Base-by-base conservation (phyloP, 2,797 vertebrate species). In the Apogon hyalosoma region DNA sequence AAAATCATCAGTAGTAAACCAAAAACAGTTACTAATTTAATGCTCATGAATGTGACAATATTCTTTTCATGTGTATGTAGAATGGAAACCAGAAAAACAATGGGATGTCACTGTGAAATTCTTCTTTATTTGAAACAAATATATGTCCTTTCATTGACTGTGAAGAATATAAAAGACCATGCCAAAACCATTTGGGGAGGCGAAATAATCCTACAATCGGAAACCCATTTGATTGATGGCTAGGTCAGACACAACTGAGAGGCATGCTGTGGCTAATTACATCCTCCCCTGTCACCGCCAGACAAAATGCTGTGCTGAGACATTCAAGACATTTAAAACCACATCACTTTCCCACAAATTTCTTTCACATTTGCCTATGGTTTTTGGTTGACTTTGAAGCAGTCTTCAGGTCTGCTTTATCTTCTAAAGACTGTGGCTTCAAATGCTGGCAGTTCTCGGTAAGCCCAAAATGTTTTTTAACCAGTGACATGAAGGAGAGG, bases 241-340 rank as follows among this genome's bases (percentile, higher is more conserved):
- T 77, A 65, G 80, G 87, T 84, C 83, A 76, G 83, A 84, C 76
- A 66, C 64, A 73, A 79, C 82, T 87, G 80, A 90, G 88, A 92
- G 86, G 73, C 84, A 68, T 76, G 82, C 78, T 80, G 84, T 84
- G 84, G 84, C 80, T 91, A 92, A 93, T 92, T 93, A 90, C 86
- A 87, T 91, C 88, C 88, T 82, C 74, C 77, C 66, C 87, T 86
- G 88, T 89, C 88, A 88, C 63, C 56, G 82, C 71, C 73, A 87
- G 87, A 91, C 90, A 90, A 88, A 91, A 85, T 78, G 71, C 83
- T 71, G 74, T 40, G 19, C 79, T 69, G 79, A 90, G 77, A 89
- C 69, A 18, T 85, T 90, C 73, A 84, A 91, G 88, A 85, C 77
- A 75, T 80, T 78, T 67, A 54, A 86, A 85, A 85, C 80, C 84